Evolutionary conservation across 1,140 invertebrate species (phyloP), one percentile per base, ranked within the genome.

Genomic region (Eumaeus atala): DNA sequence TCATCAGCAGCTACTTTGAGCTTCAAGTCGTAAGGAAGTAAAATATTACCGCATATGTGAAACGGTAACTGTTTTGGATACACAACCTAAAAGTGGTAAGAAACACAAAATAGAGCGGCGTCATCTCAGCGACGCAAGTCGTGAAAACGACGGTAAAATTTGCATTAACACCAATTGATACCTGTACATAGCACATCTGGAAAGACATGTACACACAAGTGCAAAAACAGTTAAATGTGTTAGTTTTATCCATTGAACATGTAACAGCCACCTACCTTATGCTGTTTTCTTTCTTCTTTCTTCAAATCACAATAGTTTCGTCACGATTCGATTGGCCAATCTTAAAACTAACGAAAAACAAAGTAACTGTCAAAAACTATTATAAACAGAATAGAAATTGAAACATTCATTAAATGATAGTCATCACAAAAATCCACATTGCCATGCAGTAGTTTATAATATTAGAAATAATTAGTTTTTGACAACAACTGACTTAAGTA

Each of bases 311-410:
- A 60, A 38, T 63, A 64, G 38, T 48, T 61, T 62, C 53, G 21
- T 66, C 56, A 42, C 64, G 61, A 59, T 58, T 61, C 70, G 78
- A 82, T 83, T 85, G 78, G 80, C 79, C 78, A 85, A 84, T 81
- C 74, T 80, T 80, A 76, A 57, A 60, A 58, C 66, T 67, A 65
- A 61, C 59, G 34, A 9, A 28, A 47, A 67, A 66, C 53, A 52
- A 54, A 60, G 55, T 69, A 74, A 74, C 63, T 65, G 70, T 67
- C 73, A 81, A 83, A 77, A 73, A 14, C 17, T 44, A 12, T n/a
- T 6, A 3, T 4, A 12, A n/a, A 14, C 14, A 14, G 12, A 40
- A 16, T n/a, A 67, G 72, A 77, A 76, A 67, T 67, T 66, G 57
- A 47, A 17, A 52, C 11, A 14, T 4, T 14, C 38, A 40, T n/a